Base-by-base conservation (phyloP, 2,888 invertebrate genomes). In the Volucella inanis region DNA sequence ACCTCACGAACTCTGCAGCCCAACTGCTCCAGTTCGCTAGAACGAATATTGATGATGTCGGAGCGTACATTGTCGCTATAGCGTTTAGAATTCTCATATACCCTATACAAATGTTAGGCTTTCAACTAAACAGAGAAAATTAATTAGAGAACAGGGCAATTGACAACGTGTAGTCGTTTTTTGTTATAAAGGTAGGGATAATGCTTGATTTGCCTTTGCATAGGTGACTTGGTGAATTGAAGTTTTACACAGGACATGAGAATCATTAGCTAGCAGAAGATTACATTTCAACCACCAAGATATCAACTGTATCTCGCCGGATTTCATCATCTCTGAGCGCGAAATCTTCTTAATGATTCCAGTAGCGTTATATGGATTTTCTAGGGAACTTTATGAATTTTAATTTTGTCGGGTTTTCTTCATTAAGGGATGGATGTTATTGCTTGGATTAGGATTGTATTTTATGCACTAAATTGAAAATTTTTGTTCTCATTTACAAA, bases 31-130 rank as follows among this genome's bases (percentile, higher is more conserved):
- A 47, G 64, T 38, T 41, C 55, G 64, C 55, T 59, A n/a, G 54
- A 9, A 61, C 59, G 84, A 80, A 84, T 84, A 84, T 70, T 84
- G 84, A 84, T 84, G 79, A 75, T 71, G 59, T 59, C 43, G 45
- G 55, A 57, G 62, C n/a, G 55, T 75, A 38, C n/a, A 41, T 55
- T 38, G n/a, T 39, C 15, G 47, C 41, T 43, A 10, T 47, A 59
- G 54, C 47, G 61, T 61, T 54, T 61, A 11, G 14, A 38, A 49
- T 61, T n/a, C 62, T 43, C 54, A 31, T 6, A 31, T 31, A 6
- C 31, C 2, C 31, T 31, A 31, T 6, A 31, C 31, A 4, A 6
- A 31, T 6, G 31, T 3, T 6, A 31, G 31, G 6, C 31, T 31
- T 31, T 31, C 43, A 70, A 12, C 52, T 41, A 77, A 68, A 67